Base-by-base conservation (phyloP, 2,113 vertebrate species). In the Tyto alba region DNA sequence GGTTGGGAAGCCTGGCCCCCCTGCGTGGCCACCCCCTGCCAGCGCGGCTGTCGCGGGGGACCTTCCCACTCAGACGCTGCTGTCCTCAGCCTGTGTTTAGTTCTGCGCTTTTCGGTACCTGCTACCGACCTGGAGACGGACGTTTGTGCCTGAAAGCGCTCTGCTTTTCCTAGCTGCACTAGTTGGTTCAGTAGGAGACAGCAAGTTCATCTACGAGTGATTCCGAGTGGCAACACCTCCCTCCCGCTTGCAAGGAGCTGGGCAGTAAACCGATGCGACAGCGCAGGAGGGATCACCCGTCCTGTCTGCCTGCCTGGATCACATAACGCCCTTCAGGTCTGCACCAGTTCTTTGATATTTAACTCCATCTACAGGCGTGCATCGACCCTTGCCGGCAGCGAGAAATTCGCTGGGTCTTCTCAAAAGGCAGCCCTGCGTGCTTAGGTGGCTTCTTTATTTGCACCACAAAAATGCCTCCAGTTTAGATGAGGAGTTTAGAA, bases 301-400 rank as follows among this genome's bases (percentile, higher is more conserved):
- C 40, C 22, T 7, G 32, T 4, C n/a, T 36, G 36, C 3, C 30
- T 21, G 56, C 47, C 79, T 3, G 75, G 6, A 30, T 57, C 11
- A 0, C 48, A 0, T 16, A 8, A 26, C 2, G 5, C 74, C 60
- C 34, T 7, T 19, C 3, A 26, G 20, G 52, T 36, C 85, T 25
- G 67, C 53, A 4, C 7, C 66, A 0, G 68, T 96, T 96, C 93
- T 93, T 91, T 93, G 96, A 69, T 69, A 69, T 95, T 84, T 77
- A n/a, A 67, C 95, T 95, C 96, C 95, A 88, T 53, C 95, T 97
- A 96, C 78, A 90, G 95, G 94, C 94, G 10, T 14, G 40, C 57
- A 18, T 6, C 59, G 34, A 26, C 7, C 47, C 19, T 47, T 29
- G 88, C 82, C 62, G 72, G 78, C 90, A 64, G 63, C 2, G 29